Conservation (phyloP, 2,888 invertebrate species). For the Ditula angustiorana region DNA sequence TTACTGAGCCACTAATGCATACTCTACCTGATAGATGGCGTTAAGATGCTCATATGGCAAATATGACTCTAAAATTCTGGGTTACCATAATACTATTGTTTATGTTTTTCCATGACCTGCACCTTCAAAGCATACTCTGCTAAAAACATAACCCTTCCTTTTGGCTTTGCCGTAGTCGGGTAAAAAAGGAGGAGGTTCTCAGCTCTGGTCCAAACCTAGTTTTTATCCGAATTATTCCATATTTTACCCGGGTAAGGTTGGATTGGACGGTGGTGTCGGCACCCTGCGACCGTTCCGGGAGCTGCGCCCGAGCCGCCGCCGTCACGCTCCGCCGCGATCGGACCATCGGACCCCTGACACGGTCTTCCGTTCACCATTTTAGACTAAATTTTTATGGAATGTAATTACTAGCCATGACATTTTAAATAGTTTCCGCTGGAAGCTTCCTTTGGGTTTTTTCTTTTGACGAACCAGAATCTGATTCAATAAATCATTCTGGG, state of each 20-base stretch:
- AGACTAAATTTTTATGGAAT: constrained; percentile 28
- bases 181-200: too few relatives aligned
- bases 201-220: too few relatives aligned
- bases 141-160: too few relatives aligned
- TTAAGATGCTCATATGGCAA: constrained; percentile 2
- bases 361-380: constrained; percentile 43
- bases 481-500: not conserved
- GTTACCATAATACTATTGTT: not conserved
- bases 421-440: constrained; percentile 24
- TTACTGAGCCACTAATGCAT: constrained; percentile 21
- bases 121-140: too few relatives aligned
- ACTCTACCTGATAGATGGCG: constrained; percentile 31
- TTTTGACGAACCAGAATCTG: not conserved
- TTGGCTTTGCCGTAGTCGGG: too few relatives aligned
- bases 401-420: constrained; percentile 34
- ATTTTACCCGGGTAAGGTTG: constrained; percentile 22
- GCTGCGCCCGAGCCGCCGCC: constrained; percentile 57
- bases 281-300: constrained; percentile 67
- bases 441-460: not conserved
- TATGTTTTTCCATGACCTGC: not conserved
- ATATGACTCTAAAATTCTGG: not conserved
- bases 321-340: constrained; percentile 64
- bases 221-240: too few relatives aligned
- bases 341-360: constrained; percentile 51
- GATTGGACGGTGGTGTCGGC: constrained; percentile 46